Evolutionary conservation across 2,113 vertebrate species (phyloP).

Genomic region (Nesogale talazaci): DNA sequence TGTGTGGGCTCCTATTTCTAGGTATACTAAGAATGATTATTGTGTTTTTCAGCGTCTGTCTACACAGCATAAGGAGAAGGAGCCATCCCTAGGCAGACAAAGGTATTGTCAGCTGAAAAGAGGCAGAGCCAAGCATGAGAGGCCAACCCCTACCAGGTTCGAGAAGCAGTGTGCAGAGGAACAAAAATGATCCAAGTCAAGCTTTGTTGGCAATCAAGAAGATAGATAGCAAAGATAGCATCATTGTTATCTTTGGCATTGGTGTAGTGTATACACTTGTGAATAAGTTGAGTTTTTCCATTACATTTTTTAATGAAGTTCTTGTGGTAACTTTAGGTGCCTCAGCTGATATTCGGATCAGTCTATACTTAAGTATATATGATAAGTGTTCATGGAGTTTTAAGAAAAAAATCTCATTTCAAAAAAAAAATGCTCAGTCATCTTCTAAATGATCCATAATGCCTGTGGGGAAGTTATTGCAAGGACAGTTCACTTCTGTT

Average conservation of each 20-base stretch:
- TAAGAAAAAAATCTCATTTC: not conserved
- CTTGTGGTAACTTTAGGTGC: too few species aligned
- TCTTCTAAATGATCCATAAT: not conserved
- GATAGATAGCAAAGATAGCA: not conserved
- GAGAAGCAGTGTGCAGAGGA: not conserved
- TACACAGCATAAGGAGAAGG: not conserved
- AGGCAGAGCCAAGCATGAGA: not conserved
- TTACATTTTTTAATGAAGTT: too few species aligned
- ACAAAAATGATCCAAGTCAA: not conserved
- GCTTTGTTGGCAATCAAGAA: rapidly evolving
- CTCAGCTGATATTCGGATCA: too few species aligned
- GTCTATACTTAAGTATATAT: too few species aligned
- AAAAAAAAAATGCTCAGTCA: not conserved
- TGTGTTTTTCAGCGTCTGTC: not conserved
- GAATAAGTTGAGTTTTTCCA: too few species aligned
- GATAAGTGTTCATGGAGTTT: not conserved
- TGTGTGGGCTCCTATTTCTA: not conserved
- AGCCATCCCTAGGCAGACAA: not conserved
- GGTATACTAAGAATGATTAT: not conserved
- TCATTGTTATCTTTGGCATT: too few species aligned
- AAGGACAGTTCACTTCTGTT: not conserved
- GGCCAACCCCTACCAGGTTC: not conserved
- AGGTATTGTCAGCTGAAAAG: not conserved
- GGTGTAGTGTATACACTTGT: too few species aligned
- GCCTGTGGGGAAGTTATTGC: not conserved